Evolutionary conservation across 2,113 vertebrate genomes (phyloP).

Genomic region (Drymodes brunneopygia): DNA sequence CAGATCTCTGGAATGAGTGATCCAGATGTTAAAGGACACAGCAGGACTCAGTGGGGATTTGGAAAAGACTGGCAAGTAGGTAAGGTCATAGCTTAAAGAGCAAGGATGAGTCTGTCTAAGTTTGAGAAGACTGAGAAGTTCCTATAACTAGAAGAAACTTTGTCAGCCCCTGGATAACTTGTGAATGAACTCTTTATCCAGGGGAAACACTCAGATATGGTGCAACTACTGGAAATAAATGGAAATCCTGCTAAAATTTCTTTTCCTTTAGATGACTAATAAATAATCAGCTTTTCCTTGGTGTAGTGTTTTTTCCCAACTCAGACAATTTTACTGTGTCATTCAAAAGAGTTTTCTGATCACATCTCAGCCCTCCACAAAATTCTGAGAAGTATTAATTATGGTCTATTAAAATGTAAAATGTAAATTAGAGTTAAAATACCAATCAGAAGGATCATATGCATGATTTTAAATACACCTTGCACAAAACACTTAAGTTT

Average conservation of each 20-base stretch:
- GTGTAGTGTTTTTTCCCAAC: not conserved
- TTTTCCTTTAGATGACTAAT: not conserved
- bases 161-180: not conserved
- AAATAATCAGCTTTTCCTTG: not conserved
- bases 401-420: not conserved
- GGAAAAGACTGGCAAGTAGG: not conserved
- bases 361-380: not conserved
- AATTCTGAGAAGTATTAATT: not conserved
- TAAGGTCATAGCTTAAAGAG: not conserved
- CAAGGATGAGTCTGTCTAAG: not conserved
- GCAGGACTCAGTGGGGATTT: not conserved
- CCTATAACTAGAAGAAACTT: not conserved
- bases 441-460: not conserved
- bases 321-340: not conserved
- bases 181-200: not conserved
- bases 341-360: not conserved
- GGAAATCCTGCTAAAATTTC: not conserved
- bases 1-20: not conserved
- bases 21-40: not conserved
- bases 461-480: not conserved
- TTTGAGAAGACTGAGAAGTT: not conserved
- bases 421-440: not conserved
- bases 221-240: not conserved
- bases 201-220: not conserved
- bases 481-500: not conserved